A percentile compares a stretch with the other conserved stretches of the same genome.
These are phyloP conservation scores for Pogonocherus hispidulus DNA, from an alignment of 2,888 invertebrate species.

Conservation along the genomic window DNA sequence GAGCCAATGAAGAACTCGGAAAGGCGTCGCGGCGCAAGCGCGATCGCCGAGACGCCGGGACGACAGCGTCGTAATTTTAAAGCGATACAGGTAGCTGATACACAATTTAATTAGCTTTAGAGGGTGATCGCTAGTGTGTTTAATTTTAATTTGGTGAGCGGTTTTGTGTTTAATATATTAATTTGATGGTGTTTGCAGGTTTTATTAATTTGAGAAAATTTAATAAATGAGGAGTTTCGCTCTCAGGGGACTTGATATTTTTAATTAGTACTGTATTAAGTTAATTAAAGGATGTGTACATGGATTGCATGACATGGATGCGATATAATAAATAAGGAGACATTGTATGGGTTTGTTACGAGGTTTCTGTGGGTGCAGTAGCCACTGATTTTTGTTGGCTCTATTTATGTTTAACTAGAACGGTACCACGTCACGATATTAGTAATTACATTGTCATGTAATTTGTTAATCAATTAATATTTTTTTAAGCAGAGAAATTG, in stretches of 20 bases:
- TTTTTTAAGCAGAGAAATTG: too few species aligned
- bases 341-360: conserved; percentile 10
- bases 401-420: not conserved
- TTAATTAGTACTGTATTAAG: conserved; percentile 13
- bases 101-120: conserved; percentile 46
- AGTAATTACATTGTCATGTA: too few species aligned
- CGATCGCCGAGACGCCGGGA: conserved; percentile 20
- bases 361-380: conserved; percentile 1
- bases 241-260: conserved; percentile 15
- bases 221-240: conserved; percentile 17
- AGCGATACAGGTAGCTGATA: conserved; percentile 58
- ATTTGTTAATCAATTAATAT: too few species aligned
- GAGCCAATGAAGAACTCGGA: conserved; percentile 24
- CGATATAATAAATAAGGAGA: conserved; percentile 8
- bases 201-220: conserved; percentile 19
- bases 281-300: conserved; percentile 11
- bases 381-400: not conserved
- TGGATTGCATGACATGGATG: not conserved
- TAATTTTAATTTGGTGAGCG: conserved; percentile 37
- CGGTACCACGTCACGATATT: not conserved
- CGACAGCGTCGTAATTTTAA: conserved; percentile 51
- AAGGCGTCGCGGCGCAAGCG: conserved; percentile 23
- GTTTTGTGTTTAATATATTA: conserved; percentile 28
- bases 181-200: conserved; percentile 23
- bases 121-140: conserved; percentile 35